These are phyloP conservation scores for Ptychobarbus kaznakovi DNA, from an alignment of 2,797 vertebrate species.

Conservation along the genomic window DNA sequence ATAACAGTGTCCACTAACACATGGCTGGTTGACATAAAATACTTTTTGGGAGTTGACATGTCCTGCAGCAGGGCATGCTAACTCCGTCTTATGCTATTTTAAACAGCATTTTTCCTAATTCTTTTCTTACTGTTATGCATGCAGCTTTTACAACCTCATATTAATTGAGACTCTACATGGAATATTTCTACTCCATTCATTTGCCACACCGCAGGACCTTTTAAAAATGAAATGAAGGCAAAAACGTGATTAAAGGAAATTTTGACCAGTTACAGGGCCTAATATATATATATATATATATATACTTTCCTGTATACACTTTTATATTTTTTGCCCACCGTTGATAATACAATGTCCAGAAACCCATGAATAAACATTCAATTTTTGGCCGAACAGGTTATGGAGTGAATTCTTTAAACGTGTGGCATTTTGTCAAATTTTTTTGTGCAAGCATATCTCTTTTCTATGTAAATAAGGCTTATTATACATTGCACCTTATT, in stretches of 20 bases:
- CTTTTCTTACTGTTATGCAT: slow-evolving; percentile 26
- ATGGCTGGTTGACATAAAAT: slow-evolving; percentile 8
- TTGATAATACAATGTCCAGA: neutral
- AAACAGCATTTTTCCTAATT: slow-evolving; percentile 10
- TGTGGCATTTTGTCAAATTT: neutral
- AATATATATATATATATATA: neutral
- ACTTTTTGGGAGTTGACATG: neutral
- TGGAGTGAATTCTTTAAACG: neutral
- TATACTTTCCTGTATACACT: neutral
- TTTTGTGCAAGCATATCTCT: neutral
- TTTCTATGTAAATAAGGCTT: neutral
- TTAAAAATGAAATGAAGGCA: slow-evolving; percentile 30
- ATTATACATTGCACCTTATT: neutral
- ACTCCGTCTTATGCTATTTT: neutral
- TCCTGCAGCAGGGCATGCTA: neutral
- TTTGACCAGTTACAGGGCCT: neutral
- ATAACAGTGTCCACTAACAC: neutral
- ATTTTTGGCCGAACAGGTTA: neutral
- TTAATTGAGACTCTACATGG: slow-evolving; percentile 29
- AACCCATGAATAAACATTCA: neutral
- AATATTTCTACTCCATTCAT: neutral
- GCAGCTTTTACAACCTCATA: slow-evolving; percentile 25
- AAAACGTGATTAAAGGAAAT: slow-evolving; percentile 5
- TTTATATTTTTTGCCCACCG: neutral
- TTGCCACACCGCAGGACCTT: slow-evolving; percentile 7